phyloP scores from a whole-genome alignment of 1,140 invertebrate species.

The Drosophila guanche region DNA sequence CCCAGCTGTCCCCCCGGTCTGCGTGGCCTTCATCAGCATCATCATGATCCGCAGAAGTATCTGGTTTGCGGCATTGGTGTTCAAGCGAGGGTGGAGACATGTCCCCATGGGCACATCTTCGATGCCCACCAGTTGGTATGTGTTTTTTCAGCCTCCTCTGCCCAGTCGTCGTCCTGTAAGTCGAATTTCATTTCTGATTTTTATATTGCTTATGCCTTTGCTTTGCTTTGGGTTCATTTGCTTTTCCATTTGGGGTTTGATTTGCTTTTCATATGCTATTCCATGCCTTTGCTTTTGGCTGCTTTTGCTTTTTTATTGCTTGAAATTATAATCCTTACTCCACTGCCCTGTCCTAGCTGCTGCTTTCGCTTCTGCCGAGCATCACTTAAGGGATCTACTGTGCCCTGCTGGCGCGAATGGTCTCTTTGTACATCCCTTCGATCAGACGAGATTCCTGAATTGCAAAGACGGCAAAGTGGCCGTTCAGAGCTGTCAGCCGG shows the following conservation, averaged over 20 bases:
- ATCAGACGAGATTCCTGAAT: slow-evolving; percentile 87
- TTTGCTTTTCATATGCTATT: slow-evolving; percentile 4
- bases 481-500: slow-evolving; percentile 86
- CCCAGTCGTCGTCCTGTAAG: slow-evolving; percentile 57
- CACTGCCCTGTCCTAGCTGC: slow-evolving; percentile 12
- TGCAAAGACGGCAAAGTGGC: slow-evolving; percentile 86
- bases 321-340: slow-evolving; percentile 7
- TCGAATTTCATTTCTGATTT: slow-evolving; percentile 4
- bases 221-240: slow-evolving; percentile 43
- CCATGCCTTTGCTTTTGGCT: slow-evolving; percentile 39
- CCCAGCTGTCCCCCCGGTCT: slow-evolving; percentile 46
- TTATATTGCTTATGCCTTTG: slow-evolving; percentile 17
- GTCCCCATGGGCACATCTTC: slow-evolving; percentile 87
- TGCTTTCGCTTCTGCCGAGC: slow-evolving; percentile 55
- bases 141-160: slow-evolving; percentile 85
- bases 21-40: slow-evolving; percentile 85
- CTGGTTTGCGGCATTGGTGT: slow-evolving; percentile 86
- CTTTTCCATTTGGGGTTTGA: slow-evolving; percentile 45
- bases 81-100: slow-evolving; percentile 85
- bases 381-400: slow-evolving; percentile 28
- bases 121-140: slow-evolving; percentile 85
- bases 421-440: slow-evolving; percentile 85
- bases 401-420: slow-evolving; percentile 83
- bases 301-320: not conserved
- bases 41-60: slow-evolving; percentile 86